These are phyloP conservation scores for Hemiprocne comata DNA, from an alignment of 2,113 vertebrate genomes.

Conservation along the genomic window DNA sequence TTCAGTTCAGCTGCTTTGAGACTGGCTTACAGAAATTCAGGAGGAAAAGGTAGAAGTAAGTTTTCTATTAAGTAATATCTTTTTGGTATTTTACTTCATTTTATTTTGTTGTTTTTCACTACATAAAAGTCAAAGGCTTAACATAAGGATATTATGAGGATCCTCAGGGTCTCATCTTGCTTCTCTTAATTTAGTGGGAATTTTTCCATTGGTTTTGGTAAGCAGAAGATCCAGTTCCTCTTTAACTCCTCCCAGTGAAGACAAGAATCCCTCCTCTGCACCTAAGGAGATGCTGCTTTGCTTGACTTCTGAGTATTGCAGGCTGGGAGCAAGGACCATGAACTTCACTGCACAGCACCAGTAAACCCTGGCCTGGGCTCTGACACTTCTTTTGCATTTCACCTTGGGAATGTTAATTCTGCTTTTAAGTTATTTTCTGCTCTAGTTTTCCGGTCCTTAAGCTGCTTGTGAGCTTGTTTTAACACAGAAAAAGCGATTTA, in stretches of 20 bases:
- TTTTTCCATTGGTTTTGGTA: not conserved
- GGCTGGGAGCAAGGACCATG: not conserved
- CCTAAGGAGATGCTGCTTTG: not conserved
- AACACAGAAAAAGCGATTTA: not conserved
- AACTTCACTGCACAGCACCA: not conserved
- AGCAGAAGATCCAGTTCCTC: not conserved
- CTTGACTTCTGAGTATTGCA: not conserved
- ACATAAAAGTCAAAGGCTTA: not conserved
- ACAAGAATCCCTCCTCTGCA: not conserved
- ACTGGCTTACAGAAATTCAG: conserved; percentile 25
- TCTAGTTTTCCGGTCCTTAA: not conserved
- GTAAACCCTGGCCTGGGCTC: not conserved
- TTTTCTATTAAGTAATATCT: conserved; percentile 23
- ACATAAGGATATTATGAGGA: not conserved
- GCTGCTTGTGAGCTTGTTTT: not conserved
- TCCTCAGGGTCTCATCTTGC: not conserved
- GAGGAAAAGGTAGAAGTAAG: conserved; percentile 50
- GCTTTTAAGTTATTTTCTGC: not conserved
- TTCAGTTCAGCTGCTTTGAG: not conserved
- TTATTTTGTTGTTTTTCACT: not conserved
- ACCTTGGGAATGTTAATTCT: not conserved
- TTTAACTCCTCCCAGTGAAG: not conserved
- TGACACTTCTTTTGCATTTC: not conserved
- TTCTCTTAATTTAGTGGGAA: not conserved
- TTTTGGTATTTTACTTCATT: not conserved